Percentiles rank a stretch among this genome's conserved stretches.
Evolutionary conservation across 2,797 vertebrate genomes (phyloP).

Genomic region (Chloroceryle inda): DNA sequence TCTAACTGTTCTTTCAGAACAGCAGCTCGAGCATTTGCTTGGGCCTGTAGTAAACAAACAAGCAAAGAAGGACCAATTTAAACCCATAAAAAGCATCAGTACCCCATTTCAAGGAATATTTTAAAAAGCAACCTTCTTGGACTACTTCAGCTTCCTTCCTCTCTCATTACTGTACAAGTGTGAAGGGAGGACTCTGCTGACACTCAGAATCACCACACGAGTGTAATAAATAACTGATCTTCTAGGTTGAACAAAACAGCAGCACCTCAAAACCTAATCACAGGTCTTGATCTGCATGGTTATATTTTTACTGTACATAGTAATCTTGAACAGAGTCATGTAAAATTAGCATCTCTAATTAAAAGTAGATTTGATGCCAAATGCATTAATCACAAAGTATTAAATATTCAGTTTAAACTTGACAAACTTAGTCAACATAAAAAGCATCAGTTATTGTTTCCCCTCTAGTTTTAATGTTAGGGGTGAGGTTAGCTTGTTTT

Average conservation of each 20-base stretch:
- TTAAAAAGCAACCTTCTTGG: background rate
- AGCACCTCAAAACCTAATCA: background rate
- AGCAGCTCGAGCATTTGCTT: constrained; percentile 90
- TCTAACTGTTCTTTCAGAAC: constrained; percentile 94
- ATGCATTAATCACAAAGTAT: background rate
- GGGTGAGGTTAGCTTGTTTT: background rate
- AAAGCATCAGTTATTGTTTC: background rate
- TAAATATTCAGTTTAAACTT: background rate
- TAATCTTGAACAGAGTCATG: background rate
- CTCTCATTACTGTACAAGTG: background rate
- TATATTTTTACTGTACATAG: background rate
- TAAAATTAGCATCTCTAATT: background rate
- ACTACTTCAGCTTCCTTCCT: background rate
- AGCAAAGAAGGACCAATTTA: background rate
- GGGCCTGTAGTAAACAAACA: constrained; percentile 82
- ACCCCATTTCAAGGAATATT: background rate
- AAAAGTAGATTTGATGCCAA: background rate
- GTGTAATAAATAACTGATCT: background rate
- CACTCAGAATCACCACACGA: background rate
- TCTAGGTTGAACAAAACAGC: background rate
- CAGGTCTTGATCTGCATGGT: background rate
- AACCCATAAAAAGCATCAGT: background rate
- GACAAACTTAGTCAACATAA: background rate
- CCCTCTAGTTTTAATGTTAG: background rate
- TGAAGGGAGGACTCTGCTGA: background rate